A percentile compares a stretch with the other conserved stretches of the same genome.
phyloP scores from a whole-genome alignment of 2,797 vertebrate species.

The Diceros bicornis region DNA sequence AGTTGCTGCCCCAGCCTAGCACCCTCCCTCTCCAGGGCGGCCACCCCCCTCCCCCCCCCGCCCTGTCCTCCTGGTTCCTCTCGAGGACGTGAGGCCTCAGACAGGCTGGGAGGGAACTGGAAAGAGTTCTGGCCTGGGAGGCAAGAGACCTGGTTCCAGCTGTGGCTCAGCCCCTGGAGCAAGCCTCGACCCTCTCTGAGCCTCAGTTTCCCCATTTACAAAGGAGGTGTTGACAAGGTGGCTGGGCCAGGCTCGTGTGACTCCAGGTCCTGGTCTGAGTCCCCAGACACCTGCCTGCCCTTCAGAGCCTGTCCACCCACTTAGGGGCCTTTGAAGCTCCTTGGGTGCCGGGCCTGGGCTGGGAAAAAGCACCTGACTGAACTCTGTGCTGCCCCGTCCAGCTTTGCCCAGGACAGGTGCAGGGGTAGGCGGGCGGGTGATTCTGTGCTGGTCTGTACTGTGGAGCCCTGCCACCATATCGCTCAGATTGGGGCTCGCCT shows the following conservation, averaged over 20 bases:
- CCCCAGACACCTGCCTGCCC: background rate
- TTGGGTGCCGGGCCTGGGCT: background rate
- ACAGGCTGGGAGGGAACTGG: background rate
- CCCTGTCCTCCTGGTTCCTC: background rate
- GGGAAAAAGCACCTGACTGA: background rate
- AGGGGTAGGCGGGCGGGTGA: too few relatives aligned
- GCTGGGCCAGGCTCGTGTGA: background rate
- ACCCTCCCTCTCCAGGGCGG: too few relatives aligned
- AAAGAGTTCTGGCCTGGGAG: background rate
- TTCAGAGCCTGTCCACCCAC: background rate
- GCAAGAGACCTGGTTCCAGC: background rate
- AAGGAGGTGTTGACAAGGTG: background rate
- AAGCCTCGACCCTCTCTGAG: background rate
- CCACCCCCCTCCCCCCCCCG: background rate
- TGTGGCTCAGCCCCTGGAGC: background rate
- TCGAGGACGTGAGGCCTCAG: background rate
- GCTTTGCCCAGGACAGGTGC: background rate
- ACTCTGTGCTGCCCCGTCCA: background rate
- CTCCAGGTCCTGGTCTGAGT: background rate
- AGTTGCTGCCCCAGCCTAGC: too few relatives aligned
- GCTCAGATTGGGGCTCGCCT: too few relatives aligned
- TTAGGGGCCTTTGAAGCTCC: background rate
- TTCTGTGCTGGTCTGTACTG: too few relatives aligned
- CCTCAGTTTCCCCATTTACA: background rate
- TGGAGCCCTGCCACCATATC: background rate